Percentiles rank a stretch among this genome's conserved stretches.
Conservation (phyloP, 2,113 vertebrate species). For the Ariopsis seemanni region DNA sequence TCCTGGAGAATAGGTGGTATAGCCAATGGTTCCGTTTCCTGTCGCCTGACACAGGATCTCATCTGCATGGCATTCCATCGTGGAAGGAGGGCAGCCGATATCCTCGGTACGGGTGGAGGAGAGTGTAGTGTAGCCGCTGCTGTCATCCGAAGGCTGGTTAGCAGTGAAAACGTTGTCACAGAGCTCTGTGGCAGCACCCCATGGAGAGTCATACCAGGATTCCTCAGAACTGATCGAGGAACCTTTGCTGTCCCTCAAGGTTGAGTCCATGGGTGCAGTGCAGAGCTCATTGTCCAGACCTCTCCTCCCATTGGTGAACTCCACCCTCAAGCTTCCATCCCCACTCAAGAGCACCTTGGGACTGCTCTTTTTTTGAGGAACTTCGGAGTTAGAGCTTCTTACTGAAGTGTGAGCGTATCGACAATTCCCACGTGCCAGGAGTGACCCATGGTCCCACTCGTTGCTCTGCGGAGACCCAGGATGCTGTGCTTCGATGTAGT, state of each 20-base stretch:
- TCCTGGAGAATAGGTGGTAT: slow-evolving; percentile 58
- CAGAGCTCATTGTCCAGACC: slow-evolving; percentile 60
- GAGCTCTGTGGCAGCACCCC: slow-evolving; percentile 78
- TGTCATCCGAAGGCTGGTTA: slow-evolving; percentile 60
- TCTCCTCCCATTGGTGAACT: slow-evolving; percentile 78
- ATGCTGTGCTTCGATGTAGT: slow-evolving; percentile 68
- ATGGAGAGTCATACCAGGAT: slow-evolving; percentile 92
- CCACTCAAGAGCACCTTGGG: slow-evolving; percentile 84
- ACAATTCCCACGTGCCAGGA: slow-evolving; percentile 46
- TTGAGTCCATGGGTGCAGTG: slow-evolving; percentile 62
- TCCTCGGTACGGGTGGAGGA: slow-evolving; percentile 61
- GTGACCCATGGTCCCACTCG: slow-evolving; percentile 52
- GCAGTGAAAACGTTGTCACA: slow-evolving; percentile 72
- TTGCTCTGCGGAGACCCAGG: slow-evolving; percentile 53
- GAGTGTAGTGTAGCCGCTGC: slow-evolving; percentile 59
- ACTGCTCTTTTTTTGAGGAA: slow-evolving; percentile 72
- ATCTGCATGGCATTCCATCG: slow-evolving; percentile 26
- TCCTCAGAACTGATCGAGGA: slow-evolving; percentile 89
- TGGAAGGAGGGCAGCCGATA: slow-evolving; percentile 19
- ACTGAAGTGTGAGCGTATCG: slow-evolving; percentile 55
- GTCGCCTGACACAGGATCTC: slow-evolving; percentile 24
- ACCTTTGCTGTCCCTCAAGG: slow-evolving; percentile 84
- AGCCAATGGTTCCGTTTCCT: slow-evolving; percentile 36
- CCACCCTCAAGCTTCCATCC: slow-evolving; percentile 83
- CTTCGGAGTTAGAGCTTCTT: slow-evolving; percentile 56